A percentile compares a stretch with the other conserved stretches of the same genome.
Evolutionary conservation across 2,797 vertebrate genomes (phyloP).

Genomic region (Chanos chanos): DNA sequence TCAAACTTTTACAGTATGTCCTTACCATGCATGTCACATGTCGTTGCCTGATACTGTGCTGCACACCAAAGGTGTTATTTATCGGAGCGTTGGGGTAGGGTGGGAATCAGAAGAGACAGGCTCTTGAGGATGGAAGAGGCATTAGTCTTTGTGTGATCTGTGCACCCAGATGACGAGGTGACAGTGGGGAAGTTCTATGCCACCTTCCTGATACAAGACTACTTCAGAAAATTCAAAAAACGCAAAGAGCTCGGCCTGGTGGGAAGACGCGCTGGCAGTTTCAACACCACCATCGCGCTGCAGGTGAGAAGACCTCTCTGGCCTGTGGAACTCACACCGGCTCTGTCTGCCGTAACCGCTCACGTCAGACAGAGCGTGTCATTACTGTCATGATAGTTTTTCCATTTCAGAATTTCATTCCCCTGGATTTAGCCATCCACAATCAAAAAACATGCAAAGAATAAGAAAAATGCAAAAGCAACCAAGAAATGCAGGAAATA

Average conservation of each 20-base stretch:
- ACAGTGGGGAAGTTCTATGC: conserved; percentile 99
- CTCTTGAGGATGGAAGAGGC: no score
- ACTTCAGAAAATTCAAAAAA: conserved; percentile 99
- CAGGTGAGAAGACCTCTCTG: conserved; percentile 80
- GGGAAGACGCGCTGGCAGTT: conserved; percentile 80
- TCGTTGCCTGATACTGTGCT: no score
- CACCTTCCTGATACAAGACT: conserved; percentile 99
- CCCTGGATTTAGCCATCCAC: no score
- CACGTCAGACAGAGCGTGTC: not conserved
- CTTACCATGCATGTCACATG: no score
- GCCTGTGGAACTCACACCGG: not conserved
- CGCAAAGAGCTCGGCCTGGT: conserved; percentile 98
- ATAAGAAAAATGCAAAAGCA: no score
- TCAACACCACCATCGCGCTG: conserved; percentile 88
- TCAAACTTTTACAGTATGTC: no score
- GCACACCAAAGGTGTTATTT: no score
- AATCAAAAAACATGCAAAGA: no score
- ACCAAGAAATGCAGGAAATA: no score
- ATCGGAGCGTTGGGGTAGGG: no score
- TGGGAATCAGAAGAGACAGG: no score
- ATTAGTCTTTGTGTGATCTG: conserved; percentile 84
- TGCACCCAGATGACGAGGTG: conserved; percentile 98
- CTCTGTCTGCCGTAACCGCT: not conserved
- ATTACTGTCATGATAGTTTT: not conserved
- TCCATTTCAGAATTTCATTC: not conserved